phyloP scores from a whole-genome alignment of 2,113 vertebrate genomes.

The Hylia prasina region DNA sequence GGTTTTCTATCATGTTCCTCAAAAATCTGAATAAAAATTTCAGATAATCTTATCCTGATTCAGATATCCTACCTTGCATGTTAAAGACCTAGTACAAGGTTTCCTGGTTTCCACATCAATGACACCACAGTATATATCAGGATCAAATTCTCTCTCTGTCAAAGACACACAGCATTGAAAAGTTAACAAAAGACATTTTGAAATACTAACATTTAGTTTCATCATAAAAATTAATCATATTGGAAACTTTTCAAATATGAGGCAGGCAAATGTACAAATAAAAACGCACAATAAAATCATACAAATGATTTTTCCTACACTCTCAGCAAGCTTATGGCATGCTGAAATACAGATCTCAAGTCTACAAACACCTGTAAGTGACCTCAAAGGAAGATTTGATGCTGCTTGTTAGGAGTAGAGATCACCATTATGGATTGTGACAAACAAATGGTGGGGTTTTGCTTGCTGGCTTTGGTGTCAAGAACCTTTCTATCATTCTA shows the following conservation, averaged over 20 bases:
- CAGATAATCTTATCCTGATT: neutral
- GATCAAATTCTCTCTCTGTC: slow-evolving; percentile 96
- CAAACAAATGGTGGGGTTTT: neutral
- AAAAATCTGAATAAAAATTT: neutral
- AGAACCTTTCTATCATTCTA: neutral
- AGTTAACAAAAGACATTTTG: neutral
- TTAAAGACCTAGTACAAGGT: slow-evolving; percentile 98
- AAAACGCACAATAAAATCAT: neutral
- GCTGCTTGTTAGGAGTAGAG: neutral
- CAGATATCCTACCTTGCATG: slow-evolving; percentile 91
- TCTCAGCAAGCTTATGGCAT: neutral
- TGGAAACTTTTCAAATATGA: neutral
- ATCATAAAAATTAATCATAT: neutral
- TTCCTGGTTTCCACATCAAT: slow-evolving; percentile 93
- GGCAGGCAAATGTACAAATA: neutral
- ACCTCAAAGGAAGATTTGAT: neutral
- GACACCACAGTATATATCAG: slow-evolving; percentile 97
- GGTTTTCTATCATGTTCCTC: neutral
- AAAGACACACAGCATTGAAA: neutral
- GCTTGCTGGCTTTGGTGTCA: neutral
- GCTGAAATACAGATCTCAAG: neutral
- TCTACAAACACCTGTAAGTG: neutral
- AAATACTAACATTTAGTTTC: neutral
- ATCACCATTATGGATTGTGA: neutral
- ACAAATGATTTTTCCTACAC: neutral